Evolutionary conservation across 2,113 vertebrate species (phyloP).

Genomic region (Arenaria interpres): DNA sequence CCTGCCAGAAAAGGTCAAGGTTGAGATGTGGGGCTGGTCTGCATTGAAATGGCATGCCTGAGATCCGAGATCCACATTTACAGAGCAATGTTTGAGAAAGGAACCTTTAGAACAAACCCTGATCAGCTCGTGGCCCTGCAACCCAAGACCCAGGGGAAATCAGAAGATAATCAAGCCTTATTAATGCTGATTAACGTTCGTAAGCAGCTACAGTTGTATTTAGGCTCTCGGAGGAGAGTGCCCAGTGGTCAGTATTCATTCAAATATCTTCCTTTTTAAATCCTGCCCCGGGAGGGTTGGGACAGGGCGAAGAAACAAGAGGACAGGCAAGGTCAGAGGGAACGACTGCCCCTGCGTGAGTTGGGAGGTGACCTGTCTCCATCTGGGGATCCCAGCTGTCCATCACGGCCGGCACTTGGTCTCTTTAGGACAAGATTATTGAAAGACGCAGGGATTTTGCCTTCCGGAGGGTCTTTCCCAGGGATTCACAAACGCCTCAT

Average conservation of each 20-base stretch:
- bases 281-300: neutral
- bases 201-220: neutral
- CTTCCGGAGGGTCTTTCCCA: neutral
- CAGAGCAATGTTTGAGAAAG: neutral
- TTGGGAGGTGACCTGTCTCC: accelerated
- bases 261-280: neutral
- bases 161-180: neutral
- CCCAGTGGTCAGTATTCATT: neutral
- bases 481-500: neutral
- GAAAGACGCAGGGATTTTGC: neutral
- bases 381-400: neutral
- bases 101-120: neutral
- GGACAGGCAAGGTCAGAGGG: neutral
- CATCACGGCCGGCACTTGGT: accelerated
- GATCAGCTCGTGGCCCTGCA: neutral
- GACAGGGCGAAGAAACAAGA: neutral
- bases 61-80: neutral
- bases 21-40: neutral
- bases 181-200: neutral
- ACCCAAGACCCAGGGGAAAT: neutral
- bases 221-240: neutral
- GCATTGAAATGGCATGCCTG: accelerated
- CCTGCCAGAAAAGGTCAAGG: neutral
- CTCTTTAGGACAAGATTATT: neutral
- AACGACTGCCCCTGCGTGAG: neutral